These are phyloP conservation scores for Psittacula derbiana DNA, from an alignment of 2,797 vertebrate genomes.

Conservation along the genomic window DNA sequence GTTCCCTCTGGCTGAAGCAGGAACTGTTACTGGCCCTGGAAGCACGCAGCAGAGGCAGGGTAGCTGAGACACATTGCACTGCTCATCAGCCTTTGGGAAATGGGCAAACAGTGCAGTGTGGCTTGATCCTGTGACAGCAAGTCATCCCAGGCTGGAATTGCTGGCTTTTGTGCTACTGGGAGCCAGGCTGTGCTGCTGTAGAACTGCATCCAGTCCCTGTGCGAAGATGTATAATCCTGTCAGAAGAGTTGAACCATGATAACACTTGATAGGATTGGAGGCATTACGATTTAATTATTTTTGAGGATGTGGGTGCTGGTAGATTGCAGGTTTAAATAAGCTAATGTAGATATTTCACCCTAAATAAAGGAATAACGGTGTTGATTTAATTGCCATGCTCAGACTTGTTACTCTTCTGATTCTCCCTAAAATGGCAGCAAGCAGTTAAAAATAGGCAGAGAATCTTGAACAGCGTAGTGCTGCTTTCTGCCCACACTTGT, in stretches of 20 bases:
- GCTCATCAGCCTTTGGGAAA: accelerated
- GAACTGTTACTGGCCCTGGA: neutral
- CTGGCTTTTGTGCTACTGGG: neutral
- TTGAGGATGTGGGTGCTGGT: neutral
- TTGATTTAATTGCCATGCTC: neutral
- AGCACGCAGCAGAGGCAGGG: neutral
- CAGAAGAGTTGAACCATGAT: neutral
- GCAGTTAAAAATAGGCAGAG: neutral
- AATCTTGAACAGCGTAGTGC: neutral
- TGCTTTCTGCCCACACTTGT: neutral
- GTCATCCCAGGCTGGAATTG: accelerated
- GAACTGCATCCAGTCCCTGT: accelerated
- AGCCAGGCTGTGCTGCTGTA: neutral
- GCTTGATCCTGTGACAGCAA: neutral
- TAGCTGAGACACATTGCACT: neutral
- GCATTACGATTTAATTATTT: too few species aligned
- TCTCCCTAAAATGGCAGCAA: neutral
- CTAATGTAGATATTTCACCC: neutral
- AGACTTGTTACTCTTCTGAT: neutral
- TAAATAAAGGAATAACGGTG: neutral
- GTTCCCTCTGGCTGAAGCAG: neutral
- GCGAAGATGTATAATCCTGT: accelerated
- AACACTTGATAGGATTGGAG: neutral
- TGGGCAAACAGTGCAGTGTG: accelerated
- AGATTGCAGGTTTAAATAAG: neutral